Conservation (phyloP, 2,888 invertebrate species). For the Dusona sp. region DNA sequence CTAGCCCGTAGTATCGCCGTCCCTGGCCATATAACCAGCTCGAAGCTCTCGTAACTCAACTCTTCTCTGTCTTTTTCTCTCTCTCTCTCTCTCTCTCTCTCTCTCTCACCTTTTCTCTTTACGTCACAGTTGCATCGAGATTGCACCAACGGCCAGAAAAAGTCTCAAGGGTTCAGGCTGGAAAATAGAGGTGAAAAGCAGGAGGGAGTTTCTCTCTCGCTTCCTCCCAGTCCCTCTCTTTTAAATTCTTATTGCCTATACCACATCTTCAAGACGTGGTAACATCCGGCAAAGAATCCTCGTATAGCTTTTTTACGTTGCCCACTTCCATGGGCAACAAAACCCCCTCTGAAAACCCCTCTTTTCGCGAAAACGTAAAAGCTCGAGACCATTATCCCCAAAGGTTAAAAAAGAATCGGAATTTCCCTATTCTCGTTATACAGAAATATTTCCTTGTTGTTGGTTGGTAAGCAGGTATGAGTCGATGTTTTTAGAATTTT, state of each 20-base stretch:
- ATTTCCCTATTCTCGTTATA: background rate
- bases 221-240: background rate
- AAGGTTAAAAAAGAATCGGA: background rate
- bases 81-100: slow-evolving; percentile 3
- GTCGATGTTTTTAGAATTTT: background rate
- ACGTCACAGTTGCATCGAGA: slow-evolving; percentile 25
- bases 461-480: background rate
- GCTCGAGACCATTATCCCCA: background rate
- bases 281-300: slow-evolving; percentile 35
- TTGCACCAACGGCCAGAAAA: slow-evolving; percentile 14
- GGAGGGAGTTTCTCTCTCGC: slow-evolving; percentile 3
- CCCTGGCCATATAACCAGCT: slow-evolving; percentile 34
- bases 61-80: slow-evolving; percentile 7
- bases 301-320: slow-evolving; percentile 35
- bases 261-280: slow-evolving; percentile 34
- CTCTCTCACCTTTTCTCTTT: background rate
- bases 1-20: slow-evolving; percentile 50
- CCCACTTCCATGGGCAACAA: slow-evolving; percentile 33
- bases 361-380: slow-evolving; percentile 12
- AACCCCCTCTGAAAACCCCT: background rate
- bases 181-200: background rate
- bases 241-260: slow-evolving; percentile 17
- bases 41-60: slow-evolving; percentile 53
- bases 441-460: background rate
- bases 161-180: background rate